Evolutionary conservation across 2,888 invertebrate genomes (phyloP).

Genomic region (Pseudococcus jackbeardsleyi): DNA sequence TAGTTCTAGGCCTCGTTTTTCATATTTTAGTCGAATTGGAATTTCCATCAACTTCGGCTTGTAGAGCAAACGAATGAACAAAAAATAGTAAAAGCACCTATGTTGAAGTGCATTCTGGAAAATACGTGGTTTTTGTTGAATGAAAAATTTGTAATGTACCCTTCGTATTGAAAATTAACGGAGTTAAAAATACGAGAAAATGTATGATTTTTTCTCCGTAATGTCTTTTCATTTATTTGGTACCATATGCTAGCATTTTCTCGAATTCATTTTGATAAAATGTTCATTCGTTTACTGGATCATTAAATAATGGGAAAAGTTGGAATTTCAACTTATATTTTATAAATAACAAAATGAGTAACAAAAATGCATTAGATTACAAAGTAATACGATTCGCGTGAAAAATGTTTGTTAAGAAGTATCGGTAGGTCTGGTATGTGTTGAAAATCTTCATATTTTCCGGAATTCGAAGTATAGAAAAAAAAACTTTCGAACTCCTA

Average conservation of each 20-base stretch:
- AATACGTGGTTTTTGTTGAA: too few species aligned
- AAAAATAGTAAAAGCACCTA: too few species aligned
- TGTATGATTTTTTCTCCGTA: too few species aligned
- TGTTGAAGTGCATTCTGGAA: too few species aligned
- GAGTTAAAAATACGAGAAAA: too few species aligned
- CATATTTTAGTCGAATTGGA: background rate
- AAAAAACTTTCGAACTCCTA: background rate
- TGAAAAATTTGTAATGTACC: too few species aligned
- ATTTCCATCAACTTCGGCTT: background rate
- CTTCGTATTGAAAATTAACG: too few species aligned
- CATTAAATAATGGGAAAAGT: background rate
- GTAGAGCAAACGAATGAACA: background rate
- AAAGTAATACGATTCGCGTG: background rate
- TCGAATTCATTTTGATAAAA: background rate
- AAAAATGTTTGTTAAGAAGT: slow-evolving; percentile 31
- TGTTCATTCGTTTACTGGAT: background rate
- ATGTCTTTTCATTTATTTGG: too few species aligned
- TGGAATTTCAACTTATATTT: background rate
- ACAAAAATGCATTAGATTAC: slow-evolving; percentile 5
- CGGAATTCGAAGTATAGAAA: background rate
- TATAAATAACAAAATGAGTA: slow-evolving; percentile 36
- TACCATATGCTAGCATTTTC: too few species aligned
- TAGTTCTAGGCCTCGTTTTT: slow-evolving; percentile 3
- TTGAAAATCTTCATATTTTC: background rate
- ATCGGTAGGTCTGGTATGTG: background rate